Evolutionary conservation across 1,140 invertebrate genomes (phyloP).

Genomic region (Acromyrmex heyeri): DNA sequence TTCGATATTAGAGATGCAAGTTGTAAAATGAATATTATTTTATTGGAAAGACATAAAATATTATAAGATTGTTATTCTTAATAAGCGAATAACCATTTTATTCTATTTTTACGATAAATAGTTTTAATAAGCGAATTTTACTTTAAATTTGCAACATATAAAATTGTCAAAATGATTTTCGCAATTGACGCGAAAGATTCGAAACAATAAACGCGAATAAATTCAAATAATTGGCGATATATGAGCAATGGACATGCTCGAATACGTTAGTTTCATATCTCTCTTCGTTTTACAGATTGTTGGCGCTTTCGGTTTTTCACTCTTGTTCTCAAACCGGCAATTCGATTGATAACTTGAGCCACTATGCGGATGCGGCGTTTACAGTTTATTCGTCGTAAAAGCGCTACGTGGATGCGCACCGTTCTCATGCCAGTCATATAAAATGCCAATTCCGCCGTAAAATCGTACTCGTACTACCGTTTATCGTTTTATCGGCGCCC

Average conservation of each 20-base stretch:
- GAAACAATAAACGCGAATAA: slow-evolving; percentile 21
- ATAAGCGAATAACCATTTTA: neutral
- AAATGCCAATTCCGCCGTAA: slow-evolving; percentile 58
- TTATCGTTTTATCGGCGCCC: slow-evolving; percentile 54
- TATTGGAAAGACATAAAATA: neutral
- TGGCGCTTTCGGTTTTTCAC: slow-evolving; percentile 39
- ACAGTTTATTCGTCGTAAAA: slow-evolving; percentile 62
- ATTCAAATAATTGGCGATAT: neutral
- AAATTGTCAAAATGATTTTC: slow-evolving; percentile 36
- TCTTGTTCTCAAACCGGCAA: slow-evolving; percentile 45
- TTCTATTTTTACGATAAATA: neutral
- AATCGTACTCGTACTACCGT: slow-evolving; percentile 38
- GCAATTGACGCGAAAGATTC: neutral
- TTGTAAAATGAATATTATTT: neutral
- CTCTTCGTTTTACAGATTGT: slow-evolving; percentile 41
- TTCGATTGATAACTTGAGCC: slow-evolving; percentile 61
- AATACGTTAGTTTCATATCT: slow-evolving; percentile 25
- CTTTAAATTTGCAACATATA: neutral
- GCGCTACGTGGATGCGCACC: slow-evolving; percentile 24
- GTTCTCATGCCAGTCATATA: slow-evolving; percentile 51
- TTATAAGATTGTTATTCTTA: neutral
- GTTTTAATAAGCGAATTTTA: slow-evolving; percentile 10
- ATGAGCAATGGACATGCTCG: neutral
- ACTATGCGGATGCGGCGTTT: slow-evolving; percentile 51
- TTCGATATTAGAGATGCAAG: neutral